A percentile compares a stretch with the other conserved stretches of the same genome.
These are phyloP conservation scores for Reinhardtius hippoglossoides DNA, from an alignment of 2,113 vertebrate species.

Conservation along the genomic window DNA sequence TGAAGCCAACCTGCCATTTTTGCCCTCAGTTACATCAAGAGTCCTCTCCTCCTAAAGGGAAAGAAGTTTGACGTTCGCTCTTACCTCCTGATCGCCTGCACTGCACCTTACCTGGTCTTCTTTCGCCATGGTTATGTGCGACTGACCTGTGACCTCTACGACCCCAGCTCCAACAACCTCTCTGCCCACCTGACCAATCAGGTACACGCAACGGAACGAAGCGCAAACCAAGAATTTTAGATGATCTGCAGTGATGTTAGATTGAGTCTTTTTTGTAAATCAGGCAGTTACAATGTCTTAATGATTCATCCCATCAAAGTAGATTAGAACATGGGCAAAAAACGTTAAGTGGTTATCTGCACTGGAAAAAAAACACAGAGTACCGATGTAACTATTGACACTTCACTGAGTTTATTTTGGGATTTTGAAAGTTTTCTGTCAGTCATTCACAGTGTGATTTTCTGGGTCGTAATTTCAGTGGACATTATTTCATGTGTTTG, in stretches of 20 bases:
- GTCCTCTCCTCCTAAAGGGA: slow-evolving; percentile 87
- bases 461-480: too few relatives aligned
- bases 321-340: too few relatives aligned
- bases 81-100: slow-evolving; percentile 88
- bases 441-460: too few relatives aligned
- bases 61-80: slow-evolving; percentile 90
- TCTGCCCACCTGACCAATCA: slow-evolving; percentile 89
- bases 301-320: too few relatives aligned
- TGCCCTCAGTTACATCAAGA: slow-evolving; percentile 85
- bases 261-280: background rate
- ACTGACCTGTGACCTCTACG: slow-evolving; percentile 86
- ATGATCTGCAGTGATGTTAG: background rate
- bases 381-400: too few relatives aligned
- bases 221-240: background rate
- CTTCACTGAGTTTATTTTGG: too few relatives aligned
- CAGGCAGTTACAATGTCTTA: too few relatives aligned
- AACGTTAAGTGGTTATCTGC: too few relatives aligned
- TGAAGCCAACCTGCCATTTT: background rate
- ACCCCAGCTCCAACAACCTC: slow-evolving; percentile 86
- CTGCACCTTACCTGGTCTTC: slow-evolving; percentile 85
- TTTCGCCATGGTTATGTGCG: slow-evolving; percentile 90
- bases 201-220: slow-evolving; percentile 69
- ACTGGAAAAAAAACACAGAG: too few relatives aligned
- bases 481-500: background rate
- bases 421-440: too few relatives aligned